Percentiles rank a stretch among this genome's conserved stretches.
Conservation (phyloP, 2,797 vertebrate species). For the Schizopygopsis malacanthus region DNA sequence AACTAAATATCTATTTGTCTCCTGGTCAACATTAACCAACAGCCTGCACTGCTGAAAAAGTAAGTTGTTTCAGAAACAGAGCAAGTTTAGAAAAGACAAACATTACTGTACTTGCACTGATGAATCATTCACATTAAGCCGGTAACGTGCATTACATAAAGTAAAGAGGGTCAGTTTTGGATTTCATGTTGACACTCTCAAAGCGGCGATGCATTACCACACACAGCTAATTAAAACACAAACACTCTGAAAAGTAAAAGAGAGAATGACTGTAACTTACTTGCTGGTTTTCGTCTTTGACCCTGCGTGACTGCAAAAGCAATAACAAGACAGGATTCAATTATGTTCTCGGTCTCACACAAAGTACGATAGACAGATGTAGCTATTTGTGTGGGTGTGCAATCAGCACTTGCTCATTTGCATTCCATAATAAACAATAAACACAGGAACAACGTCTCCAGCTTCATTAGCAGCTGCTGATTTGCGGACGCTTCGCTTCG, state of each 20-base stretch:
- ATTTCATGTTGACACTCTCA: constrained; percentile 12
- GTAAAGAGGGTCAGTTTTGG: constrained; percentile 13
- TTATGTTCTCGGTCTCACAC: constrained; percentile 47
- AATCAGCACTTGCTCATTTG: constrained; percentile 59
- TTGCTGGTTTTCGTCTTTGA: constrained; percentile 86
- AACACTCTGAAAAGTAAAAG: background rate
- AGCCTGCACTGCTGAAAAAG: background rate
- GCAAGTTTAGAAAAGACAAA: background rate
- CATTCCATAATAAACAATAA: constrained; percentile 61
- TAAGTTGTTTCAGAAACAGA: background rate
- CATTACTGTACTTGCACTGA: background rate
- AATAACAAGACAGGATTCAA: constrained; percentile 68
- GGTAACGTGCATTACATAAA: background rate
- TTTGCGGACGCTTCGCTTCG: constrained; percentile 48
- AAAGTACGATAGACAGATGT: constrained; percentile 58
- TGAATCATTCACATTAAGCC: background rate
- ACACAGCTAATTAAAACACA: constrained; percentile 8
- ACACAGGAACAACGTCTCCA: constrained; percentile 56
- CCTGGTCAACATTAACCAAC: background rate
- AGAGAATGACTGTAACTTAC: constrained; percentile 73
- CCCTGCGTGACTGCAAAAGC: constrained; percentile 91
- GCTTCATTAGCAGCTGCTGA: constrained; percentile 57
- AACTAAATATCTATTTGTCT: background rate
- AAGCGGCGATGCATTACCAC: constrained; percentile 16
- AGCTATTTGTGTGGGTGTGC: constrained; percentile 57